Percentiles rank a stretch among this genome's conserved stretches.
Evolutionary conservation across 2,113 vertebrate genomes (phyloP).

Genomic region (Varanus komodoensis): DNA sequence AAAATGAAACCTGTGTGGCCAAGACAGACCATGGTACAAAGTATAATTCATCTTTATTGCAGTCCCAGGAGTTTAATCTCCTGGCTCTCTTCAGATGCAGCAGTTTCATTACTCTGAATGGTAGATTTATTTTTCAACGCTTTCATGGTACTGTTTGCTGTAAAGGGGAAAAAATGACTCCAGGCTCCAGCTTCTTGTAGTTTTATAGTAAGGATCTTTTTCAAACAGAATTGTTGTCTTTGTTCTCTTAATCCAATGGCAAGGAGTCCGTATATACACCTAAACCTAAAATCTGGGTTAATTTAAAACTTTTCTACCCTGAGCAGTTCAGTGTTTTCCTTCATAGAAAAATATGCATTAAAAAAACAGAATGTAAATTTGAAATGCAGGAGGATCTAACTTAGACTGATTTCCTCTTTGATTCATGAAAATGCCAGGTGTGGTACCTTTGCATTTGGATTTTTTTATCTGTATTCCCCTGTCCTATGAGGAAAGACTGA

Average conservation of each 20-base stretch:
- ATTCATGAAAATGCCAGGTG: neutral
- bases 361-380: neutral
- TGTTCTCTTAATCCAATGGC: neutral
- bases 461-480: too few species aligned
- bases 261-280: constrained; percentile 21
- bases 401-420: neutral
- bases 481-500: too few species aligned
- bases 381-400: neutral
- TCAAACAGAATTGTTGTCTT: neutral
- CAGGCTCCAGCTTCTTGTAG: constrained; percentile 3
- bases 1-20: constrained; percentile 39
- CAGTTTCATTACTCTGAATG: neutral
- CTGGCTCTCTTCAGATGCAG: constrained; percentile 21
- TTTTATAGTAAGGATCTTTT: constrained; percentile 15
- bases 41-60: constrained; percentile 12
- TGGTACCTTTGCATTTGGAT: neutral
- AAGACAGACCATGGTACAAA: constrained; percentile 32
- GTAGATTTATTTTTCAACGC: neutral
- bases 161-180: constrained; percentile 14
- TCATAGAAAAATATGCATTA: neutral
- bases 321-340: neutral
- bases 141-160: neutral
- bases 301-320: neutral
- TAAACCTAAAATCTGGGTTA: neutral
- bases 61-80: neutral